These are phyloP conservation scores for Chloroceryle inda DNA, from an alignment of 2,797 vertebrate species.

Conservation along the genomic window DNA sequence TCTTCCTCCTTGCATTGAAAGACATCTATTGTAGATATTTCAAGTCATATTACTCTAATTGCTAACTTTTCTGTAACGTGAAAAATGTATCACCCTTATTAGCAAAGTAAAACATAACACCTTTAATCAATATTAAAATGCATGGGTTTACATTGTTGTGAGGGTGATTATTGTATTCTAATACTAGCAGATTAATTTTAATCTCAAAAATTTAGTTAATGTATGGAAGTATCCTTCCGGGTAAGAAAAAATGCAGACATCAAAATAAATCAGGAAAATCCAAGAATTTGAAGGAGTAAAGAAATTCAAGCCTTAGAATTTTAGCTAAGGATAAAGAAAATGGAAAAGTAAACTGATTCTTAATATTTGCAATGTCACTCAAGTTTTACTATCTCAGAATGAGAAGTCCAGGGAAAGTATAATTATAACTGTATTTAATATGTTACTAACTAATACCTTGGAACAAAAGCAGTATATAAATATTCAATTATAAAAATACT, in stretches of 20 bases:
- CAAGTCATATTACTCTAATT: background rate
- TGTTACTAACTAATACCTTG: background rate
- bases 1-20: background rate
- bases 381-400: background rate
- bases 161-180: background rate
- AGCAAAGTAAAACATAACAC: background rate
- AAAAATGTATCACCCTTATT: background rate
- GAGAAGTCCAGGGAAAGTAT: background rate
- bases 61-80: background rate
- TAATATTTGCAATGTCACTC: background rate
- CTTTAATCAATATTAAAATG: background rate
- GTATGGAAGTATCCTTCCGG: background rate
- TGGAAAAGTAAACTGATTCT: background rate
- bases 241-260: background rate
- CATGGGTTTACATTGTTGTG: background rate
- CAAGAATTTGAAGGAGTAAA: background rate
- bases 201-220: background rate
- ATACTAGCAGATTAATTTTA: background rate
- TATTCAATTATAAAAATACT: background rate
- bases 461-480: background rate
- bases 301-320: background rate
- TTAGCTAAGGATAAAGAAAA: background rate
- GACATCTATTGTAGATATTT: background rate
- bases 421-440: background rate
- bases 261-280: background rate